Percentiles rank a stretch among this genome's conserved stretches.
These are phyloP conservation scores for Bergia sp. DNA, from an alignment of 92 coral and sea anemone species.

Conservation along the genomic window DNA sequence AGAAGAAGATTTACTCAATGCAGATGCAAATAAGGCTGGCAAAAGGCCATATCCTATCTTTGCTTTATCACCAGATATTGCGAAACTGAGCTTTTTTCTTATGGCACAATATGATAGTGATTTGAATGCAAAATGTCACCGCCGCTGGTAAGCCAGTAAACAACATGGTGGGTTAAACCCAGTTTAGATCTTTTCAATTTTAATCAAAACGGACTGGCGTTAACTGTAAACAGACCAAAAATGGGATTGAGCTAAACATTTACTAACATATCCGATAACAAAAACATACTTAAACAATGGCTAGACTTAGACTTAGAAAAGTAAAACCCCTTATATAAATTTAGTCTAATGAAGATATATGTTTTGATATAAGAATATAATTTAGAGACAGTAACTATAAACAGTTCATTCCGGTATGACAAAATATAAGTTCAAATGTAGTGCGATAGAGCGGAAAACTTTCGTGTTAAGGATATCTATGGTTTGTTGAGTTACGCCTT, in stretches of 20 bases:
- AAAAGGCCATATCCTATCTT: constrained; percentile 1
- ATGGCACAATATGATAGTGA: neutral
- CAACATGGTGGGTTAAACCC: neutral
- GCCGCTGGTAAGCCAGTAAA: too few species aligned
- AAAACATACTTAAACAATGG: too few species aligned
- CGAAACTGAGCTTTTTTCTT: neutral
- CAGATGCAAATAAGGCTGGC: neutral
- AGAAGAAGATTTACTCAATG: neutral
- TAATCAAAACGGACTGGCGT: neutral
- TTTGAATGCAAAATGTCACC: too few species aligned
- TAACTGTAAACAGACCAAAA: neutral
- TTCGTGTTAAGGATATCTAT: too few species aligned
- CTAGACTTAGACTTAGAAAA: neutral
- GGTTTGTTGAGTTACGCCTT: too few species aligned
- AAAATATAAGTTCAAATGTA: neutral
- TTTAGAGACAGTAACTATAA: neutral
- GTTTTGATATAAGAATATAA: neutral
- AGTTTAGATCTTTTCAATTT: neutral
- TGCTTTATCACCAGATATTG: neutral
- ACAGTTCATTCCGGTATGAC: neutral
- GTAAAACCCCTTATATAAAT: too few species aligned
- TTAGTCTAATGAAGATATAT: neutral
- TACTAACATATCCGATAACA: neutral
- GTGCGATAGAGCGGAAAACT: too few species aligned
- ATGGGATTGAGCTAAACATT: neutral